Evolutionary conservation across 2,113 vertebrate genomes (phyloP).

Genomic region (human (Homo sapiens)): DNA sequence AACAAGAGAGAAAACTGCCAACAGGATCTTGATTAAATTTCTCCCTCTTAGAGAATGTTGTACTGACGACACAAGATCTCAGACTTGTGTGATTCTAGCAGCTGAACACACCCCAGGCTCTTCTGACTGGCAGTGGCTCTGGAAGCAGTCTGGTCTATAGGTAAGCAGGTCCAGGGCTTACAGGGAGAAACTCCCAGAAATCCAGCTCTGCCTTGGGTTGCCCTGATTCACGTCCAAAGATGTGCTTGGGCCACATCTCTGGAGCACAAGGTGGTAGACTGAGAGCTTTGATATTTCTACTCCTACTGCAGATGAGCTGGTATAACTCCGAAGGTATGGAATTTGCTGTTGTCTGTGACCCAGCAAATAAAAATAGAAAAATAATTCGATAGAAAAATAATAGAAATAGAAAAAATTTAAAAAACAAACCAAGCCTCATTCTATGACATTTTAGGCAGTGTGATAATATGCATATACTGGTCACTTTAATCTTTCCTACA

Average conservation of each 20-base stretch:
- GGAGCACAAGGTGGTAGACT: background rate
- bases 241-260: background rate
- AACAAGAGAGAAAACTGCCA: background rate
- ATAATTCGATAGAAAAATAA: no score
- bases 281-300: background rate
- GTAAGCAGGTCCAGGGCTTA: background rate
- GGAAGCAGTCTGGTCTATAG: background rate
- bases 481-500: no score
- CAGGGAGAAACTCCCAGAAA: background rate
- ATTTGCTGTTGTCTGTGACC: background rate
- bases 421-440: background rate
- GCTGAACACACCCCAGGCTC: no score
- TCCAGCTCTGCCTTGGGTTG: background rate
- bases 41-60: background rate
- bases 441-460: background rate
- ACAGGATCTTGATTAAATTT: background rate
- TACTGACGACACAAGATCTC: background rate
- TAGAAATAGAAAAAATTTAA: no score
- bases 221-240: no score
- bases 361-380: no score
- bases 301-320: background rate
- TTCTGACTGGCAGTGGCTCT: rapidly evolving
- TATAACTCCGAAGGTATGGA: background rate
- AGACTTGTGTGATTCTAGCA: background rate
- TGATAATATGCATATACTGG: background rate